Evolutionary conservation across 2,113 vertebrate genomes (phyloP), one percentile per base, ranked within the genome.

Genomic region (Eretmochelys imbricata): DNA sequence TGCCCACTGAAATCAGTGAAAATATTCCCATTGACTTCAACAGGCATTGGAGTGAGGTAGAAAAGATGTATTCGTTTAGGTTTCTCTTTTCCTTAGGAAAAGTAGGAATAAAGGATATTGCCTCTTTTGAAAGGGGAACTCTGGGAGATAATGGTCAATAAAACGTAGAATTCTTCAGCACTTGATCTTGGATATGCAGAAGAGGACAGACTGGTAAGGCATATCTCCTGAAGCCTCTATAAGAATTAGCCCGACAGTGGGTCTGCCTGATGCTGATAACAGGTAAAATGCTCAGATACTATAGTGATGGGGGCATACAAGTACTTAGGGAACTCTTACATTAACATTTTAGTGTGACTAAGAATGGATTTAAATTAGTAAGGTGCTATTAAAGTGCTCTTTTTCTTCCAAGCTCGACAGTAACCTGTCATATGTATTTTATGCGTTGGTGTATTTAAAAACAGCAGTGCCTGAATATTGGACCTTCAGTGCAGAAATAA

Each of bases 361-460:
- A 42, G 38, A 42, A 42, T 42, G 38, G 38, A 42, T 42, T 42
- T 42, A 42, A 42, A 42, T 42, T 42, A 42, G 38, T 42, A 42
- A 42, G 38, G 38, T 42, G 38, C 38, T 42, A 42, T 42, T 42
- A 75, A 75, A 42, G 20, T n/a, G 42, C 69, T 22, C n/a, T 42
- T 42, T 42, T 93, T 82, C 76, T 82, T 57, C 91, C 82, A 83
- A 49, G 83, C 80, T 76, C 75, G 91, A 75, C 10, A 81, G 85
- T 90, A 94, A 95, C 92, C 91, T 95, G 75, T 65, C 87, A 69
- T 13, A 76, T 49, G 14, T 69, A n/a, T 69, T 69, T 19, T n/a
- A n/a, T 9, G 38, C 79, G 83, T 90, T 62, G n/a, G 31, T 53
- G 5, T 89, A 90, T 80, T 95, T 42, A 75, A 75, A 75, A 75